These are phyloP conservation scores for Rhinogobio ventralis DNA, from an alignment of 2,797 vertebrate genomes.

Conservation along the genomic window DNA sequence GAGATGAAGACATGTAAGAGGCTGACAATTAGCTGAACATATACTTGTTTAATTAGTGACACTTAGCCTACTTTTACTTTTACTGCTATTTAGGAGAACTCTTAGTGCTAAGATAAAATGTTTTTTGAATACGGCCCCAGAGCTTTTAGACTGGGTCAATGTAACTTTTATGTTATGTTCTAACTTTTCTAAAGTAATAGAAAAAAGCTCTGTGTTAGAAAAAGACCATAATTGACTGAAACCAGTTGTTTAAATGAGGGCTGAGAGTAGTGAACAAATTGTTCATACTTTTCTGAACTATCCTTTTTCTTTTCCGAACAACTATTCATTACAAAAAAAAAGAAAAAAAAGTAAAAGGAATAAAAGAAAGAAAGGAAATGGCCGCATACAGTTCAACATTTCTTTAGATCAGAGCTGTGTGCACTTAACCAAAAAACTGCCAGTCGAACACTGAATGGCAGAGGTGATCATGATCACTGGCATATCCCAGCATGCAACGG, in stretches of 20 bases:
- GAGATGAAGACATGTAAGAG: too few relatives aligned
- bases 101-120: too few relatives aligned
- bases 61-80: too few relatives aligned
- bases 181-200: not conserved
- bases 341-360: not conserved
- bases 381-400: not conserved
- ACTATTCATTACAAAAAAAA: not conserved
- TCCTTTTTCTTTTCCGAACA: not conserved
- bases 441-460: not conserved
- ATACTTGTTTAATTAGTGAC: too few relatives aligned
- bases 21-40: too few relatives aligned
- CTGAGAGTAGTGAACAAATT: not conserved
- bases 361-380: not conserved
- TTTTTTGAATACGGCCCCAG: too few relatives aligned
- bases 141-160: not conserved
- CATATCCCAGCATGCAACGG: slow-evolving; percentile 18
- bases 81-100: too few relatives aligned
- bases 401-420: not conserved
- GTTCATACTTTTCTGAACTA: not conserved
- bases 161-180: not conserved
- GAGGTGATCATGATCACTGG: slow-evolving; percentile 1
- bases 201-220: not conserved
- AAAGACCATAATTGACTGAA: not conserved
- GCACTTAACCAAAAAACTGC: not conserved
- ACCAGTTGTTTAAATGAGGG: not conserved